Conservation (phyloP, 2,113 vertebrate species). For the Corynorhinus townsendii region DNA sequence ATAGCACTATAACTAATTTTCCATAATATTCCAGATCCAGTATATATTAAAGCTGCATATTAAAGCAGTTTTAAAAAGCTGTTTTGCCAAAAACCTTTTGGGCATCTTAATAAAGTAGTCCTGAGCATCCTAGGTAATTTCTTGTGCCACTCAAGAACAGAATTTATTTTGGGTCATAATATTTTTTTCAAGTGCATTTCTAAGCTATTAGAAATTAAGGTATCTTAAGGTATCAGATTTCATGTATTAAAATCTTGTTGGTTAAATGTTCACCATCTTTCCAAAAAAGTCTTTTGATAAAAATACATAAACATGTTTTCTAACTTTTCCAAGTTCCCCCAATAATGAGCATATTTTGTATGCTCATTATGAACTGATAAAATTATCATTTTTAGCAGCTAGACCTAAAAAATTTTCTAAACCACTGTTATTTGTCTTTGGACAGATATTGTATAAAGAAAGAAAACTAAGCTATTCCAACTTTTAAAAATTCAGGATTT, state of each 20-base stretch:
- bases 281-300: not conserved
- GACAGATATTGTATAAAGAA: not conserved
- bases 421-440: not conserved
- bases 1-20: not conserved
- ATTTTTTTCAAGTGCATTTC: not conserved
- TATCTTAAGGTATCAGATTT: not conserved
- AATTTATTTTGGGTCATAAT: not conserved
- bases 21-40: not conserved
- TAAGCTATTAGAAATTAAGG: not conserved
- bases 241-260: not conserved
- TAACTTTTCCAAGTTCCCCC: conserved; percentile 4
- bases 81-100: not conserved
- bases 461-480: not conserved
- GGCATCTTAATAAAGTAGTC: not conserved
- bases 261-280: not conserved
- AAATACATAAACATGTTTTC: not conserved
- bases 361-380: not conserved
- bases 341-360: not conserved
- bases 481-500: conserved; percentile 23
- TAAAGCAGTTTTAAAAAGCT: not conserved
- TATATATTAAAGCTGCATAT: not conserved
- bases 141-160: not conserved
- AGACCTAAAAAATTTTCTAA: not conserved
- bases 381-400: not conserved
- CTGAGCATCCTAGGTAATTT: not conserved